A percentile compares a stretch with the other conserved stretches of the same genome.
phyloP scores from a whole-genome alignment of 2,797 vertebrate species.

The Gobionotothen gibberifrons region DNA sequence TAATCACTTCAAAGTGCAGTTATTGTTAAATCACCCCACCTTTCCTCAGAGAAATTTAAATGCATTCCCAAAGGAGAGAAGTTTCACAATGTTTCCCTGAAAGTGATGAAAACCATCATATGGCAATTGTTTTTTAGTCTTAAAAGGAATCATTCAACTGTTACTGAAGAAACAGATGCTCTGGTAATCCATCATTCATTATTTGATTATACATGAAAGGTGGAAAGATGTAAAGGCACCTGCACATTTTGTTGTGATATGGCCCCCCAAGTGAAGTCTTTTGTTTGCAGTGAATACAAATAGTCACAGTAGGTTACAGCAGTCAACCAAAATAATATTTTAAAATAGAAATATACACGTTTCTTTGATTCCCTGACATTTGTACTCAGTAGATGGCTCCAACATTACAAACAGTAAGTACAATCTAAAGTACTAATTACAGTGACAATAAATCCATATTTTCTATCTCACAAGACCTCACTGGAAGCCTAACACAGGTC shows the following conservation, averaged over 20 bases:
- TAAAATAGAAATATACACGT: constrained; percentile 64
- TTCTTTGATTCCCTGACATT: constrained; percentile 61
- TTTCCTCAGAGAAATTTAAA: neutral
- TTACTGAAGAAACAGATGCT: neutral
- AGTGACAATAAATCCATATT: constrained; percentile 11
- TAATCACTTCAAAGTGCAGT: neutral
- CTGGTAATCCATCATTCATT: neutral
- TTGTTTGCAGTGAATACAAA: constrained; percentile 38
- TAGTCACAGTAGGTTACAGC: constrained; percentile 59
- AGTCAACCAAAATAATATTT: constrained; percentile 36
- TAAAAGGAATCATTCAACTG: neutral
- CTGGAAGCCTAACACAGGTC: neutral
- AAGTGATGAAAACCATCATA: neutral
- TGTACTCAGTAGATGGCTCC: constrained; percentile 37
- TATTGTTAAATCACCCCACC: neutral
- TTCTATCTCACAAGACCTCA: neutral
- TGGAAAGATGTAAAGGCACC: constrained; percentile 67
- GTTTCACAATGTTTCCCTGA: neutral
- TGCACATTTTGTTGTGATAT: constrained; percentile 24
- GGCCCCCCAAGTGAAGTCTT: neutral
- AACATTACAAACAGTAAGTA: constrained; percentile 28
- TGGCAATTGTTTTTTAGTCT: too few species aligned
- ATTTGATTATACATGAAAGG: constrained; percentile 2
- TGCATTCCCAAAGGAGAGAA: neutral
- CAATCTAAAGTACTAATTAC: constrained; percentile 32